A percentile compares a stretch with the other conserved stretches of the same genome.
Conservation (phyloP, 2,888 invertebrate genomes). For the Rhopalosiphum nymphaeae region DNA sequence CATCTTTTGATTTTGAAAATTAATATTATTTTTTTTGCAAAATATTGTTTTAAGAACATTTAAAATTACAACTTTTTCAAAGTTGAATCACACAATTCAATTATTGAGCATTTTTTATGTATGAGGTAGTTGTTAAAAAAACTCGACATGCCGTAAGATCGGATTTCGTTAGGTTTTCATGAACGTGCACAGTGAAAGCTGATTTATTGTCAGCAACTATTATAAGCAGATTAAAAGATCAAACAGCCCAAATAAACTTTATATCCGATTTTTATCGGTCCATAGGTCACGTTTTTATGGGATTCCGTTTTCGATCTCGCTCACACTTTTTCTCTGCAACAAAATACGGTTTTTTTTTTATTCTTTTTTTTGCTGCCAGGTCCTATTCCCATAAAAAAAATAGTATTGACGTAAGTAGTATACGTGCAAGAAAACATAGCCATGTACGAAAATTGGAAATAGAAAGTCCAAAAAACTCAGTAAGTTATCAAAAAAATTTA, state of each 20-base stretch:
- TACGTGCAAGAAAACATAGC: constrained; percentile 19
- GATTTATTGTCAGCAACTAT: constrained; percentile 59
- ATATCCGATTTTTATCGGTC: constrained; percentile 62
- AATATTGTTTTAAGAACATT: background rate
- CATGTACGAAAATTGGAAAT: constrained; percentile 27
- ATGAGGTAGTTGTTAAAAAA: background rate
- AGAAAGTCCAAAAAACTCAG: background rate
- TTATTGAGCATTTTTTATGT: background rate
- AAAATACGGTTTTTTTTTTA: constrained; percentile 41
- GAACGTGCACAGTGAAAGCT: background rate
- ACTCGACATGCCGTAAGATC: background rate
- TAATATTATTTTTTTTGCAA: background rate
- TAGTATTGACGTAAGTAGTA: constrained; percentile 37
- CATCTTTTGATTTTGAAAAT: background rate
- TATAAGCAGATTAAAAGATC: constrained; percentile 63
- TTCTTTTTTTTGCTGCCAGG: constrained; percentile 7
- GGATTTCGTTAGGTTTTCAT: background rate
- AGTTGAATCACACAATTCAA: background rate
- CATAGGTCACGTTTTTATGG: constrained; percentile 60
- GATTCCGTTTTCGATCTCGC: constrained; percentile 29
- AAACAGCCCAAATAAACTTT: constrained; percentile 58
- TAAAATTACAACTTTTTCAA: background rate
- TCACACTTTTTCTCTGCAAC: constrained; percentile 28
- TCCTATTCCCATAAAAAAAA: constrained; percentile 42
- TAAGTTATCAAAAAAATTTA: background rate